Conservation (phyloP, 2,888 invertebrate genomes). For the Marronus borbonicus region DNA sequence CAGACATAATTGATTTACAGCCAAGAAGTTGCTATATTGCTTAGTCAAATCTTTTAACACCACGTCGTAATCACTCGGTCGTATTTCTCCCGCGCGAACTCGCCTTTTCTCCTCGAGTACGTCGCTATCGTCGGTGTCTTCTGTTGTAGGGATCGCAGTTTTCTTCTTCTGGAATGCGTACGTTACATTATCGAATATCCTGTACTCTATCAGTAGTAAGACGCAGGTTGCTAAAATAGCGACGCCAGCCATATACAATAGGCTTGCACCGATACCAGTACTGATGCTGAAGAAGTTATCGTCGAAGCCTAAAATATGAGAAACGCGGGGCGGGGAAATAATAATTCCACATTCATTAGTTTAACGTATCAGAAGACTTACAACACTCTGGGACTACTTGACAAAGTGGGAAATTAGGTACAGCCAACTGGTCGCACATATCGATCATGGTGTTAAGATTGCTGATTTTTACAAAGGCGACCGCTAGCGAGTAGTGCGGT, state of each 20-base stretch:
- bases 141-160: slow-evolving; percentile 60
- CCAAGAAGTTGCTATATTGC: slow-evolving; percentile 79
- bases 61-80: slow-evolving; percentile 70
- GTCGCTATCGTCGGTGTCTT: slow-evolving; percentile 69
- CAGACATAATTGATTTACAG: slow-evolving; percentile 80
- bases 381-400: neutral
- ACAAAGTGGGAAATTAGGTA: neutral
- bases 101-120: slow-evolving; percentile 73
- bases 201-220: slow-evolving; percentile 78
- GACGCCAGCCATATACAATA: slow-evolving; percentile 75
- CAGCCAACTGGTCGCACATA: slow-evolving; percentile 45
- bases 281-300: slow-evolving; percentile 75
- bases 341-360: neutral
- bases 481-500: slow-evolving; percentile 79
- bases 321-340: neutral
- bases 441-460: slow-evolving; percentile 51
- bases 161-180: slow-evolving; percentile 57
- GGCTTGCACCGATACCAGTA: slow-evolving; percentile 80
- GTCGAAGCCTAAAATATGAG: slow-evolving; percentile 55
- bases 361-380: neutral
- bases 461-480: slow-evolving; percentile 68
- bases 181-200: slow-evolving; percentile 72
- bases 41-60: slow-evolving; percentile 81
- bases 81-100: slow-evolving; percentile 68
- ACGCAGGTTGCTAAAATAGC: slow-evolving; percentile 75